Evolutionary conservation across 2,797 vertebrate genomes (phyloP), one percentile per base, ranked within the genome.

Genomic region (Phoeniculus purpureus): DNA sequence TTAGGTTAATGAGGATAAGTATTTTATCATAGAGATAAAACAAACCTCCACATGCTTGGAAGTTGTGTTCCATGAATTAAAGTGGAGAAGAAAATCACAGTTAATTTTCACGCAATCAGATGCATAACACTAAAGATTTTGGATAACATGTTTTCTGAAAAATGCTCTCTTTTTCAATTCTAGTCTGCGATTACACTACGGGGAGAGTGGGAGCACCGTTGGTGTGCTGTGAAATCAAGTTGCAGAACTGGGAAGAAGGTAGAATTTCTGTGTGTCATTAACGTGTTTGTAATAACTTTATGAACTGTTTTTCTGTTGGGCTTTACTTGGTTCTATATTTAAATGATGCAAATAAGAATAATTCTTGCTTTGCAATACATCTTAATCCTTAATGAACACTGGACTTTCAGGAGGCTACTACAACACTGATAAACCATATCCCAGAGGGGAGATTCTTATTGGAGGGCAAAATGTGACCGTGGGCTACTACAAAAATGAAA

Each of bases 211-310:
- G 99, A 87, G 98, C 98, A 12, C 99, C 99, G 4, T 97, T 99
- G 95, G 97, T 98, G 90, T 99, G 99, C 97, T 98, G 98, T 97
- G 99, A 99, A 97, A 98, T 99, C 95, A 99, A 98, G 71, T 97
- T 99, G 67, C 95, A 98, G 97, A 99, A 99, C 98, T 99, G 99
- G 99, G 97, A 98, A 83, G 99, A 99, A 98, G 99, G 99, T 99
- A 98, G 97, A 84, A 47, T 60, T 56, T 40, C 8, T 88, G 61
- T 58, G 26, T 77, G 17, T 56, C 23, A 25, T 19, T 20, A 54
- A 2, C 59, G 9, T n/a, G 13, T 26, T 74, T 65, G 9, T 47
- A 60, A 64, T 32, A 78, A 59, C 48, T 87, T 23, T 8, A 47
- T 54, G 10, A 61, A 50, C 51, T 79, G 8, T 37, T 81, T 48